phyloP scores from a whole-genome alignment of 1,140 invertebrate genomes.

The Magallana angulata region DNA sequence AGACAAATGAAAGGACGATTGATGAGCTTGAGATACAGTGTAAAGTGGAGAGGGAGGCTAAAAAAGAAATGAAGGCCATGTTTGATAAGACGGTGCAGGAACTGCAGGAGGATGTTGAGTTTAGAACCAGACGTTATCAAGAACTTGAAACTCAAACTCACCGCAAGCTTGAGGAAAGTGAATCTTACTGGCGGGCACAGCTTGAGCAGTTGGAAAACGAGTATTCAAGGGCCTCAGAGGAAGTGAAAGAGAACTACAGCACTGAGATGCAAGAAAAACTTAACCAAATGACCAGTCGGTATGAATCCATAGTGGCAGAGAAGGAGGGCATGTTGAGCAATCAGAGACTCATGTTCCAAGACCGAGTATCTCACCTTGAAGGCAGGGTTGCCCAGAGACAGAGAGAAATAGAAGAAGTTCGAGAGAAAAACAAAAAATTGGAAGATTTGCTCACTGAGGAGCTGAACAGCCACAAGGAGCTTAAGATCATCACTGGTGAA shows the following conservation, averaged over 20 bases:
- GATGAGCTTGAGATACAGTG: conserved; percentile 17
- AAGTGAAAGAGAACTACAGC: conserved; percentile 58
- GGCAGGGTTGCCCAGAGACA: conserved; percentile 46
- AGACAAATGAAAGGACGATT: conserved; percentile 26
- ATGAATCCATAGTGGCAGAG: conserved; percentile 58
- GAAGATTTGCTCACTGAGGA: conserved; percentile 55
- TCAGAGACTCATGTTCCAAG: conserved; percentile 60
- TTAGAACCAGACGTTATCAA: conserved; percentile 3
- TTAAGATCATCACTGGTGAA: conserved; percentile 42
- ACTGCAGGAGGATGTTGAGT: conserved; percentile 43
- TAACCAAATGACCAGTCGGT: conserved; percentile 36
- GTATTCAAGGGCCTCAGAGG: conserved; percentile 59
- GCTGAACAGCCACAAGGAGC: conserved; percentile 49
- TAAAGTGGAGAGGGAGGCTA: conserved; percentile 34
- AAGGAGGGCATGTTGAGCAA: conserved; percentile 60
- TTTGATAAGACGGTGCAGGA: conserved; percentile 41
- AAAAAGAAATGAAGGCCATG: conserved; percentile 32
- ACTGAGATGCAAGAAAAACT: conserved; percentile 58
- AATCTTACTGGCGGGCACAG: conserved; percentile 68
- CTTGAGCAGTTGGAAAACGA: conserved; percentile 63
- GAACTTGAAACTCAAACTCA: conserved; percentile 40
- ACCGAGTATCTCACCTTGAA: conserved; percentile 54
- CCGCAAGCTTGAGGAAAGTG: conserved; percentile 51
- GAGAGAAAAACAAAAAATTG: conserved; percentile 45
- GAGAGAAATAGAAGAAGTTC: conserved; percentile 36